phyloP scores from a whole-genome alignment of 30 jellyfish, hydroid and myxozoan genomes.

The Rhopilema esculentum region DNA sequence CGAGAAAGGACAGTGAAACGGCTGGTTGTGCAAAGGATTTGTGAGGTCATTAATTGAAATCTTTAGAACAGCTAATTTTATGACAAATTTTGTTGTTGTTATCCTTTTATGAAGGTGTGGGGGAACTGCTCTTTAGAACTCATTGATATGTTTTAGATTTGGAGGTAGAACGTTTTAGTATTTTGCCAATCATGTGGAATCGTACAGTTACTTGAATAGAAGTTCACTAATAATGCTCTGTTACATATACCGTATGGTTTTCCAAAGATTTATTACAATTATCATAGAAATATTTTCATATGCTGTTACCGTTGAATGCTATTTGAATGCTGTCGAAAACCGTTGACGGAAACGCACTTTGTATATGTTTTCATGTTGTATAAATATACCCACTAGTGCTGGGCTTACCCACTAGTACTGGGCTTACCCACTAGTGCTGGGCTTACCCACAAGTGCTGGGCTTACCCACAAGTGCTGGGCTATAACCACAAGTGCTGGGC shows the following conservation, averaged over 20 bases:
- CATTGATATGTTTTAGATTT: neutral
- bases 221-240: neutral
- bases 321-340: slow-evolving; percentile 16
- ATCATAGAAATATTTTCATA: slow-evolving; percentile 56
- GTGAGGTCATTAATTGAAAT: slow-evolving; percentile 29
- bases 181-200: neutral
- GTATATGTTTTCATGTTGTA: slow-evolving; percentile 36
- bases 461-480: no score
- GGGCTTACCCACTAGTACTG: neutral
- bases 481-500: no score
- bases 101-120: slow-evolving; percentile 29
- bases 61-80: slow-evolving; percentile 31
- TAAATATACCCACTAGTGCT: neutral
- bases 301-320: neutral
- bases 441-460: neutral
- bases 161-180: neutral
- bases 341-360: slow-evolving; percentile 54
- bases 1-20: neutral
- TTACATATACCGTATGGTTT: slow-evolving; percentile 10
- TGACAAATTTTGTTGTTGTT: slow-evolving; percentile 58
- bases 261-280: slow-evolving; percentile 34
- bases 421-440: neutral
- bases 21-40: slow-evolving; percentile 6
- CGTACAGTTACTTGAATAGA: neutral
- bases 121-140: neutral